Percentiles rank a stretch among this genome's conserved stretches.
Evolutionary conservation across 2,113 vertebrate genomes (phyloP).

Genomic region (Gila orcuttii): DNA sequence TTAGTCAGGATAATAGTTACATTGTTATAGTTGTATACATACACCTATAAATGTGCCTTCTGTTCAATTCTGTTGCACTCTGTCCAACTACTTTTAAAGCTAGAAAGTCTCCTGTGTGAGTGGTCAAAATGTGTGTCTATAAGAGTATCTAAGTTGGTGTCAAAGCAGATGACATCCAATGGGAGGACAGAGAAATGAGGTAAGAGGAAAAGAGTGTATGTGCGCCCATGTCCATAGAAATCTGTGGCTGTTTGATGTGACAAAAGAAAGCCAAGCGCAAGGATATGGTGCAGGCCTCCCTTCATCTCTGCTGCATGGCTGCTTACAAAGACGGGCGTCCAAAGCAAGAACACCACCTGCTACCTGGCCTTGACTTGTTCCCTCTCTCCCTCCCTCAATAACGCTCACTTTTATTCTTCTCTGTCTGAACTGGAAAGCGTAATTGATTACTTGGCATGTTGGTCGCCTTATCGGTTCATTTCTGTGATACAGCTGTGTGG

Average conservation of each 20-base stretch:
- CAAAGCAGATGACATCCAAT: neutral
- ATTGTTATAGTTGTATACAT: neutral
- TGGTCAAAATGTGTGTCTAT: neutral
- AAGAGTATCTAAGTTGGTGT: neutral
- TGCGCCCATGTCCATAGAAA: conserved; percentile 5
- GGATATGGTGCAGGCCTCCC: conserved; percentile 27
- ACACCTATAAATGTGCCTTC: neutral
- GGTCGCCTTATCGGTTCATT: conserved; percentile 30
- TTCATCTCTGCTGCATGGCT: conserved; percentile 35
- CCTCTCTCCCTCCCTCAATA: conserved; percentile 6
- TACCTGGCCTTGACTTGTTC: neutral
- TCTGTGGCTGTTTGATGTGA: conserved; percentile 47
- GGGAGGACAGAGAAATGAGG: neutral
- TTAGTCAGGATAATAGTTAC: neutral
- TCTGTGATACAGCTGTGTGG: conserved; percentile 4
- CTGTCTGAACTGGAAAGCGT: conserved; percentile 2
- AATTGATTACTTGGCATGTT: conserved; percentile 32
- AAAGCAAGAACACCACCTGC: conserved; percentile 25
- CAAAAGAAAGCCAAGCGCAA: conserved; percentile 38
- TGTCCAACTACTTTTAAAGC: neutral
- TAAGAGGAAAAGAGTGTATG: neutral
- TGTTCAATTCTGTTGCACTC: neutral
- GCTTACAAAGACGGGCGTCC: conserved; percentile 25
- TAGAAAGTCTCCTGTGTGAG: neutral
- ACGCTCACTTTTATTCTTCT: neutral